Evolutionary conservation across 2,797 vertebrate genomes (phyloP).

Genomic region (Ctenosaura bakeri): DNA sequence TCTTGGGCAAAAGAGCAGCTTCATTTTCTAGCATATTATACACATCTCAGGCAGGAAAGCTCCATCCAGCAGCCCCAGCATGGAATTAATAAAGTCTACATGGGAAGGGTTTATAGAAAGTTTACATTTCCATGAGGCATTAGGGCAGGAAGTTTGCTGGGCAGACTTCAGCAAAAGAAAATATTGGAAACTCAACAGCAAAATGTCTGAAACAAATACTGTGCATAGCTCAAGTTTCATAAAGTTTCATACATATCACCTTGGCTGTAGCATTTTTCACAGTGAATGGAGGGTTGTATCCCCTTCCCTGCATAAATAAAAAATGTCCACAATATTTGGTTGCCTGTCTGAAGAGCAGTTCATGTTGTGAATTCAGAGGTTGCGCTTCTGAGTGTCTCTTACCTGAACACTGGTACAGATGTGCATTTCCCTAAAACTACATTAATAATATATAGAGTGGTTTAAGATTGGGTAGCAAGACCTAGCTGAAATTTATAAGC

Average conservation of each 20-base stretch:
- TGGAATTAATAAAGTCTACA: constrained; percentile 15
- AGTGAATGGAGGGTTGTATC: neutral
- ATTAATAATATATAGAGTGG: constrained; percentile 7
- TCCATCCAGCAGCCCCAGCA: neutral
- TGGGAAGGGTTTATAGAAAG: constrained; percentile 30
- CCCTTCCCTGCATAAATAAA: neutral
- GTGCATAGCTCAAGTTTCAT: neutral
- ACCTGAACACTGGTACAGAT: neutral
- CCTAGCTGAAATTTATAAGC: neutral
- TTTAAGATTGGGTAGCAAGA: neutral
- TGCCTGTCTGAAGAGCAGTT: neutral
- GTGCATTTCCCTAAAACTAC: neutral
- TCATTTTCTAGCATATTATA: constrained; percentile 32
- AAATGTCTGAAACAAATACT: neutral
- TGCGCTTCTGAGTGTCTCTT: neutral
- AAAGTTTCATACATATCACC: no score
- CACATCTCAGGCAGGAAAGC: constrained; percentile 2
- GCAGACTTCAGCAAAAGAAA: neutral
- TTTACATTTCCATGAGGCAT: neutral
- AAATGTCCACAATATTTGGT: neutral
- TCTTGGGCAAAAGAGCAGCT: constrained; percentile 23
- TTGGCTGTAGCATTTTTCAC: neutral
- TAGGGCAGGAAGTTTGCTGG: neutral
- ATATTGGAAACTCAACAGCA: neutral
- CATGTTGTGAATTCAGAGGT: neutral